Conservation (phyloP, 2,888 invertebrate species). For the Vanessa cardui region DNA sequence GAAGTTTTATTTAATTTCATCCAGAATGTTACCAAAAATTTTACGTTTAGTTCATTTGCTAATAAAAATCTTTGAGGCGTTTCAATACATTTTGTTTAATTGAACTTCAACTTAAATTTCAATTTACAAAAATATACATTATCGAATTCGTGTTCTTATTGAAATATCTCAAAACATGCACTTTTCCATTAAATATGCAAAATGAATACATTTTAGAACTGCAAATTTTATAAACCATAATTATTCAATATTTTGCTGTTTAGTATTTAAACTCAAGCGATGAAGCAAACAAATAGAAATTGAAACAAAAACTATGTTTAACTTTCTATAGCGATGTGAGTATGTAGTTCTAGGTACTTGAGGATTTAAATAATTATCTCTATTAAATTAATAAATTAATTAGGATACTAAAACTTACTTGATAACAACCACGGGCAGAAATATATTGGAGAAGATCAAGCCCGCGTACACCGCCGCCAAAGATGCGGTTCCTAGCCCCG, state of each 20-base stretch:
- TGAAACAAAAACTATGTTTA: not conserved
- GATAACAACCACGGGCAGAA: constrained; percentile 74
- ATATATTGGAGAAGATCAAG: constrained; percentile 77
- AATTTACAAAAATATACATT: no score
- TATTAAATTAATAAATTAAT: not conserved
- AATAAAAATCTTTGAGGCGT: no score
- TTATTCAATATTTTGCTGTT: no score
- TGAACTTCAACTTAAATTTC: no score
- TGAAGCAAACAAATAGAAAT: no score
- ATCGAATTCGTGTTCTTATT: no score
- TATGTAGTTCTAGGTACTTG: not conserved
- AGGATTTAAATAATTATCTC: not conserved
- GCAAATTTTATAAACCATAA: no score
- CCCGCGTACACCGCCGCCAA: constrained; percentile 79
- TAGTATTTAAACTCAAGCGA: not conserved
- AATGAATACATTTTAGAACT: no score
- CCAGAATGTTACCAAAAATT: not conserved
- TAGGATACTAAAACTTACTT: constrained; percentile 61
- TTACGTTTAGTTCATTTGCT: not conserved
- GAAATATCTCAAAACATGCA: no score
- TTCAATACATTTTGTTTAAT: no score
- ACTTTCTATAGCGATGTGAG: not conserved
- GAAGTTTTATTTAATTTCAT: not conserved
- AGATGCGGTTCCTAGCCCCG: constrained; percentile 76
- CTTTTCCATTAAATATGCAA: no score